Evolutionary conservation across 64 coral and sea anemone species (phyloP), one percentile per base, ranked within the genome.

Genomic region (Hydrozoanthus tunicans): DNA sequence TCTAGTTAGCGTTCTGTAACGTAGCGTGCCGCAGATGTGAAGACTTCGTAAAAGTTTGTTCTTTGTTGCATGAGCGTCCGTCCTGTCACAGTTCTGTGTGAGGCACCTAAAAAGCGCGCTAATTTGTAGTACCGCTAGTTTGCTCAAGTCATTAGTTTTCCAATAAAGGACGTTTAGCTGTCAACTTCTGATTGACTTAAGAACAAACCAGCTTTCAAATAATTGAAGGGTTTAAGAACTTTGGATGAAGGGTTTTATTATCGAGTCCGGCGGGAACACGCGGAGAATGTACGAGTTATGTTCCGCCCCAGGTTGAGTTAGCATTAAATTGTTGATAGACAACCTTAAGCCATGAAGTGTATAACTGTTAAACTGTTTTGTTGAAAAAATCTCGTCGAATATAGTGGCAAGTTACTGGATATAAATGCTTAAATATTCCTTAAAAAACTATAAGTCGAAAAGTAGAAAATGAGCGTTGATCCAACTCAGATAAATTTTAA

Each of bases 91-190:
- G 66, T 54, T 43, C 7, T 59, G 26, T 25, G 68, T 60, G 70
- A 4, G 23, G 69, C 8, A 0, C 54, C 59, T 88, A 59, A 88
- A 88, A 75, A 74, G 74, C 74, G 69, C 83, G 73, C 55, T 17
- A 86, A 72, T 86, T 56, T 86, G n/a, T 58, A 60, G 84, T 67
- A 88, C 32, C 32, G 32, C 17, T 43, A 88, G 59, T 88, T 88
- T 88, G 69, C 13, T 51, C 55, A 88, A 74, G 12, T 88, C 74
- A 88, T 88, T 88, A 88, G 68, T 74, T 88, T 88, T 73, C 56
- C 23, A 74, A 88, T 88, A 88, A 88, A 88, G 84, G 84, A 88
- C 74, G 26, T 70, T 27, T 51, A 75, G 84, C 84, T 88, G 84
- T 88, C 84, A 88, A 88, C 12, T 7, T 75, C 69, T 88, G 84